These are phyloP conservation scores for Sphecodes monilicornis DNA, from an alignment of 2,888 invertebrate species.

Conservation along the genomic window DNA sequence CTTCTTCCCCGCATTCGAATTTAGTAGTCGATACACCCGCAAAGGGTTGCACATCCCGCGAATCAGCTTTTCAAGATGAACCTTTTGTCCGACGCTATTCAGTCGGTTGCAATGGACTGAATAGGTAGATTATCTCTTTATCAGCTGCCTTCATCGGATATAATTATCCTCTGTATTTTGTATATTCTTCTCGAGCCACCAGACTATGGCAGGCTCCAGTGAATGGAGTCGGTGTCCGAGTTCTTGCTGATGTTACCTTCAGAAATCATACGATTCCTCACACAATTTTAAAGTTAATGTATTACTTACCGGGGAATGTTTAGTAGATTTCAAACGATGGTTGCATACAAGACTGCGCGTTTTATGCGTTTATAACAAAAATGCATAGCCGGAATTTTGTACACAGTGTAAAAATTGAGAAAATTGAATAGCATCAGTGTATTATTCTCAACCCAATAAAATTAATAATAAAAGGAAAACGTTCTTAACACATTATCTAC, in stretches of 20 bases:
- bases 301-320: not conserved
- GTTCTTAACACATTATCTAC: too few relatives aligned
- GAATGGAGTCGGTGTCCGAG: not conserved
- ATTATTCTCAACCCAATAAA: not conserved
- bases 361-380: too few relatives aligned
- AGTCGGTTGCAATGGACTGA: not conserved
- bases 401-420: too few relatives aligned
- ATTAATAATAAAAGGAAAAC: too few relatives aligned
- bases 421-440: not conserved
- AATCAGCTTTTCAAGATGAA: not conserved
- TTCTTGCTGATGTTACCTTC: not conserved
- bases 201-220: not conserved
- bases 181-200: not conserved
- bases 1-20: conserved; percentile 8
- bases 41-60: not conserved
- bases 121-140: not conserved
- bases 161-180: not conserved
- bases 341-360: too few relatives aligned
- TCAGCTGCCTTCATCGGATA: not conserved
- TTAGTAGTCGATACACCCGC: not conserved
- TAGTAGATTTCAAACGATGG: not conserved
- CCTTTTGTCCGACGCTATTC: not conserved
- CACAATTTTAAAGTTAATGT: not conserved
- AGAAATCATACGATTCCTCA: not conserved
- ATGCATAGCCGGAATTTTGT: too few relatives aligned